Percentiles rank a stretch among this genome's conserved stretches.
Evolutionary conservation across 2,888 invertebrate genomes (phyloP).

Genomic region (Cactoblastis cactorum): DNA sequence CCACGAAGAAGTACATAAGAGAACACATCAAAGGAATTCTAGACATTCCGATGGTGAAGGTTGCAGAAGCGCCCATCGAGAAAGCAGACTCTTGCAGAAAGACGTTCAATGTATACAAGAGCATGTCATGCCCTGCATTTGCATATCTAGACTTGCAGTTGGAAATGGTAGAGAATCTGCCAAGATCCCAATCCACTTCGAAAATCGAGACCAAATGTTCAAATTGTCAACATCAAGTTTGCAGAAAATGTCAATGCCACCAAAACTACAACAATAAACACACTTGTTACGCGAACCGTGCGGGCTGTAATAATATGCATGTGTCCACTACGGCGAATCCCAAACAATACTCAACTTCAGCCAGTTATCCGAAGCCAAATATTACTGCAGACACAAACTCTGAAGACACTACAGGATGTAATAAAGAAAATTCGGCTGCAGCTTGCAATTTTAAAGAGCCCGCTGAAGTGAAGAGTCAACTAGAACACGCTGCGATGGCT

Average conservation of each 20-base stretch:
- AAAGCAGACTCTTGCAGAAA: not conserved
- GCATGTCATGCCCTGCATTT: not conserved
- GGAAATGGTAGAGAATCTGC: not conserved
- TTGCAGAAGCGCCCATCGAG: not conserved
- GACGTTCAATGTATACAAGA: not conserved
- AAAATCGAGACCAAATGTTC: not conserved
- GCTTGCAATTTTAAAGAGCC: not conserved
- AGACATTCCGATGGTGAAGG: constrained; percentile 6
- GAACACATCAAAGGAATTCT: constrained; percentile 4
- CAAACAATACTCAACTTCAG: not conserved
- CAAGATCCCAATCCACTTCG: not conserved
- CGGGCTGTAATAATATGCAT: not conserved
- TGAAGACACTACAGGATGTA: not conserved
- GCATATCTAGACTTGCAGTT: not conserved
- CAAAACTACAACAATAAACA: not conserved
- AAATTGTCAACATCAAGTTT: not conserved
- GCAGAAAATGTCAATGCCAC: not conserved
- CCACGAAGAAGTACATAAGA: not conserved
- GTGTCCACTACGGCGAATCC: not conserved
- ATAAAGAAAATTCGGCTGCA: not conserved
- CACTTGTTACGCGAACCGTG: not conserved
- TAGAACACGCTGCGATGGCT: not conserved
- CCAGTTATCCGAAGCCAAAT: not conserved
- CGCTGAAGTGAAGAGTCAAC: not conserved
- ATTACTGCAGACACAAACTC: not conserved